Conservation (phyloP, 2,888 invertebrate genomes). For the Pristionchus exspectatus region DNA sequence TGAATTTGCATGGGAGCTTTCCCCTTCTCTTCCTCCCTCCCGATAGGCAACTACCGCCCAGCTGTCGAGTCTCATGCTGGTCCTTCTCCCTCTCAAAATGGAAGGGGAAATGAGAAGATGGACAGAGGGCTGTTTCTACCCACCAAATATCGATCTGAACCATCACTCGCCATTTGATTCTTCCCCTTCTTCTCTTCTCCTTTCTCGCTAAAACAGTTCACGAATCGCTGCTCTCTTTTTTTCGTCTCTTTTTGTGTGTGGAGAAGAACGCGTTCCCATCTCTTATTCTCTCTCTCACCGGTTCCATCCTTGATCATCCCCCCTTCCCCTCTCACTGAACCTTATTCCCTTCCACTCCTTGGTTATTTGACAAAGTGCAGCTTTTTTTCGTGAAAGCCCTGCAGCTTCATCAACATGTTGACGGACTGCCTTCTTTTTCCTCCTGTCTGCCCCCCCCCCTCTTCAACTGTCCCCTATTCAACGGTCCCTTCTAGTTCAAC, state of each 20-base stretch:
- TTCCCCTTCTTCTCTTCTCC: neutral
- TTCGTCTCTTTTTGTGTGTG: constrained; percentile 38
- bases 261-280: constrained; percentile 37
- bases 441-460: neutral
- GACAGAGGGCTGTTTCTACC: neutral
- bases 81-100: neutral
- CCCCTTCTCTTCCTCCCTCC: neutral
- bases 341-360: neutral
- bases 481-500: neutral
- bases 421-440: neutral
- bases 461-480: neutral
- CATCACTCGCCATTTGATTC: constrained; percentile 4
- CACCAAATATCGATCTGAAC: constrained; percentile 37
- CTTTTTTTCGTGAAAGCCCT: neutral
- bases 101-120: neutral
- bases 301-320: neutral
- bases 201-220: constrained; percentile 38
- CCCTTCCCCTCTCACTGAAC: neutral
- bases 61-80: constrained; percentile 32
- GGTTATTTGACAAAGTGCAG: neutral
- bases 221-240: constrained; percentile 11
- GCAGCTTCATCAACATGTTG: constrained; percentile 8
- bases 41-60: constrained; percentile 44
- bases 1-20: constrained; percentile 47
- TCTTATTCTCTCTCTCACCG: neutral